Percentiles rank a stretch among this genome's conserved stretches.
These are phyloP conservation scores for Machaerirhynchus nigripectus DNA, from an alignment of 2,113 vertebrate genomes.

Conservation along the genomic window DNA sequence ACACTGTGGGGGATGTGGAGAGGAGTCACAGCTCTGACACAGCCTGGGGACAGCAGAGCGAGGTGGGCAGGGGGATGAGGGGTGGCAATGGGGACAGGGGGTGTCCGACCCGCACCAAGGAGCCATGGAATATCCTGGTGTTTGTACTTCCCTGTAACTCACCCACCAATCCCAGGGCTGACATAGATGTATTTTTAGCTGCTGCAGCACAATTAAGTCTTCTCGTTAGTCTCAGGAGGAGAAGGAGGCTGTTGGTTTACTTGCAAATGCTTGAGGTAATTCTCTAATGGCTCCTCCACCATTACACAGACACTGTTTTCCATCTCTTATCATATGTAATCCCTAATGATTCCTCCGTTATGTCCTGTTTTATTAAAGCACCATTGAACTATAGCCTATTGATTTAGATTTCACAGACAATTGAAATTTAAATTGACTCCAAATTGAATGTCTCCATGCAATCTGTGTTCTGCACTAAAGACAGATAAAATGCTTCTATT, in stretches of 20 bases:
- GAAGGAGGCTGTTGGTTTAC: conserved; percentile 65
- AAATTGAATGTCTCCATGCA: conserved; percentile 82
- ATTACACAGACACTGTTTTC: conserved; percentile 57
- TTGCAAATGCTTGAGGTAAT: conserved; percentile 70
- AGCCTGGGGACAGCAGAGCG: accelerated
- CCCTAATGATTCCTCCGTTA: conserved; percentile 78
- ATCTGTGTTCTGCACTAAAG: conserved; percentile 74
- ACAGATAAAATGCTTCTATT: conserved; percentile 78
- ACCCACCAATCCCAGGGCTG: conserved; percentile 38
- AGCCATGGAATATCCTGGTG: accelerated
- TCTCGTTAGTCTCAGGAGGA: conserved; percentile 61
- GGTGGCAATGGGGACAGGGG: accelerated
- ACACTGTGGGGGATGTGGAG: accelerated
- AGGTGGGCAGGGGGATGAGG: background rate
- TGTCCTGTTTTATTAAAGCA: conserved; percentile 82
- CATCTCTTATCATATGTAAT: conserved; percentile 75
- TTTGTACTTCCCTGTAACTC: conserved; percentile 14
- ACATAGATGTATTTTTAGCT: conserved; percentile 60
- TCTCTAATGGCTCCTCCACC: conserved; percentile 70
- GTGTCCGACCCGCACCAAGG: accelerated
- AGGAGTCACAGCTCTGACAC: background rate
- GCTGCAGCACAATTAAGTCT: conserved; percentile 60
- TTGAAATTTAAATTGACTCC: conserved; percentile 84
- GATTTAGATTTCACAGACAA: conserved; percentile 86
- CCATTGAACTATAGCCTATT: conserved; percentile 84